These are phyloP conservation scores for Psephotus haematonotus DNA, from an alignment of 2,113 vertebrate genomes.

Conservation along the genomic window DNA sequence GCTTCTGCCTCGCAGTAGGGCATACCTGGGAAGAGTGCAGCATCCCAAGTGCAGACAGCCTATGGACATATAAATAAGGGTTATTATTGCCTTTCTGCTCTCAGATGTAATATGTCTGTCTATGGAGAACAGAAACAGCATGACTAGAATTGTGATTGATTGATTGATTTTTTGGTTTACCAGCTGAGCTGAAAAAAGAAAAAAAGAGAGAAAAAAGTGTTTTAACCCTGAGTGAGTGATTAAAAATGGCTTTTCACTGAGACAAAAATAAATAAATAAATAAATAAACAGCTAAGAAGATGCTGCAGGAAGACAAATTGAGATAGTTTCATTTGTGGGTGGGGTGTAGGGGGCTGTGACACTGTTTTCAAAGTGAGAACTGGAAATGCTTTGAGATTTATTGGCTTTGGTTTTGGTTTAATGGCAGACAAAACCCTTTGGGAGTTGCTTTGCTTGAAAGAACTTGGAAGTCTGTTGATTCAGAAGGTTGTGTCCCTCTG, in stretches of 20 bases:
- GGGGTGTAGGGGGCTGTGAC: not conserved
- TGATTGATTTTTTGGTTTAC: not conserved
- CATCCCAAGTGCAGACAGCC: not conserved
- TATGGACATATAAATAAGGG: not conserved
- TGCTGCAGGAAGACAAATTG: not conserved
- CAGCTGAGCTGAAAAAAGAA: not conserved
- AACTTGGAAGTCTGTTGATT: not conserved
- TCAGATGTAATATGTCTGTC: not conserved
- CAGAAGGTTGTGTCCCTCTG: not conserved
- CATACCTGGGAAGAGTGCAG: not conserved
- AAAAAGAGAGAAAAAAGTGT: not conserved
- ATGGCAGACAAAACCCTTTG: not conserved
- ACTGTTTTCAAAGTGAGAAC: slow-evolving; percentile 22
- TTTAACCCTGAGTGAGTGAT: not conserved
- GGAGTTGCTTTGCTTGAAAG: not conserved
- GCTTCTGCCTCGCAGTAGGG: not conserved
- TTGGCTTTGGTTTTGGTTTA: not conserved
- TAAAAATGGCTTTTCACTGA: not conserved
- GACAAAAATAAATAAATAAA: not conserved
- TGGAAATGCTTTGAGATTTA: not conserved
- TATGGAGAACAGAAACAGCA: not conserved
- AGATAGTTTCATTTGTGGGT: not conserved
- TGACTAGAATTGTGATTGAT: not conserved
- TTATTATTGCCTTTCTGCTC: not conserved
- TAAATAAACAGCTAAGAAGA: not conserved